These are phyloP conservation scores for Crocallis elinguaria DNA, from an alignment of 2,888 invertebrate genomes.

Conservation along the genomic window DNA sequence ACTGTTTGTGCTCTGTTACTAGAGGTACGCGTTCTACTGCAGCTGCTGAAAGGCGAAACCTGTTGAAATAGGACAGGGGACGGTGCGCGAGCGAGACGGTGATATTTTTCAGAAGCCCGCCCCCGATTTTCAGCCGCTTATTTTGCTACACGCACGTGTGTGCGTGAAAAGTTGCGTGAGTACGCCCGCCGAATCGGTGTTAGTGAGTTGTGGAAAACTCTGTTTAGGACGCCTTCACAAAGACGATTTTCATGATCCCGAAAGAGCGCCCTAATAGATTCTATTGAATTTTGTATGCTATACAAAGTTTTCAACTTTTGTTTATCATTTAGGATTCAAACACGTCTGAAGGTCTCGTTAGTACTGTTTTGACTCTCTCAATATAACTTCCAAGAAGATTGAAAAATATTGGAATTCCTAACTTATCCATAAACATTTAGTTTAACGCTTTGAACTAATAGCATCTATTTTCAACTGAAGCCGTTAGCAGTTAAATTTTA, in stretches of 20 bases:
- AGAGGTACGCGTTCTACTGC: conserved; percentile 80
- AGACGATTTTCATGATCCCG: conserved; percentile 68
- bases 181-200: conserved; percentile 72
- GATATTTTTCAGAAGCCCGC: conserved; percentile 47
- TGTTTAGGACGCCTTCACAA: conserved; percentile 78
- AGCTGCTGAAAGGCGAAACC: conserved; percentile 83
- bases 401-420: background rate
- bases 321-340: conserved; percentile 27
- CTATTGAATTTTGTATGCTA: conserved; percentile 52
- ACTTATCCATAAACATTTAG: background rate
- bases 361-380: conserved; percentile 4
- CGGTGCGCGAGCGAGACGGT: conserved; percentile 66
- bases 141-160: conserved; percentile 72
- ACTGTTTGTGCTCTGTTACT: conserved; percentile 82
- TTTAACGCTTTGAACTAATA: no score
- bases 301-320: conserved; percentile 35
- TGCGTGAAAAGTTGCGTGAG: conserved; percentile 79
- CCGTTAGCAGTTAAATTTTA: background rate
- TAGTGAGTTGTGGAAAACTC: conserved; percentile 83
- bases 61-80: conserved; percentile 81
- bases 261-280: conserved; percentile 55
- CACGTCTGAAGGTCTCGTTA: conserved; percentile 24
- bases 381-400: background rate
- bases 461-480: background rate
- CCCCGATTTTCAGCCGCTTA: conserved; percentile 74